Percentiles rank a stretch among this genome's conserved stretches.
Conservation (phyloP, 92 coral and sea anemone genomes). For the Parazoanthus swiftii region DNA sequence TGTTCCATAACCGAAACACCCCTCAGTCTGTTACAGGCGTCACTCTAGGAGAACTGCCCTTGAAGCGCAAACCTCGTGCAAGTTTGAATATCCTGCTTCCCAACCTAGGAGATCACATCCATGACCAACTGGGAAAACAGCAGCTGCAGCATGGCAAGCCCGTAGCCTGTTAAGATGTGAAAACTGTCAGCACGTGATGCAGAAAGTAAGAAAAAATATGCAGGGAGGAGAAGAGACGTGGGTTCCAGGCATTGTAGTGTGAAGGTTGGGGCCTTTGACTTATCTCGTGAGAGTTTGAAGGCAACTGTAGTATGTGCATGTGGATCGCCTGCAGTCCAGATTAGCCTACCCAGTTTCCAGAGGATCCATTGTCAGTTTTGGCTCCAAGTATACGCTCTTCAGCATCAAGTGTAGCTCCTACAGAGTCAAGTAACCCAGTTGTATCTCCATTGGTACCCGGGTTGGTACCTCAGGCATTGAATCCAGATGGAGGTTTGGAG, state of each 20-base stretch:
- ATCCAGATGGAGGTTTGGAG: slow-evolving; percentile 9
- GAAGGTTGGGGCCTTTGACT: slow-evolving; percentile 50
- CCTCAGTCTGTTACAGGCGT: slow-evolving; percentile 53
- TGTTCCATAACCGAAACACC: slow-evolving; percentile 23
- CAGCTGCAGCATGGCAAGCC: slow-evolving; percentile 44
- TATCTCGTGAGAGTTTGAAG: slow-evolving; percentile 45
- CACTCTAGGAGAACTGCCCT: slow-evolving; percentile 46
- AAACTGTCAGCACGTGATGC: slow-evolving; percentile 46
- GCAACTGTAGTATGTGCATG: slow-evolving; percentile 57
- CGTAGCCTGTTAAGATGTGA: slow-evolving; percentile 34
- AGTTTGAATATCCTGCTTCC: slow-evolving; percentile 42
- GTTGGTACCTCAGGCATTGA: background rate
- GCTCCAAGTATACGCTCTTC: background rate
- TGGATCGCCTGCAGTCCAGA: slow-evolving; percentile 48
- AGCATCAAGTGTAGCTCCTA: background rate
- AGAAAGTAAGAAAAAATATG: slow-evolving; percentile 48
- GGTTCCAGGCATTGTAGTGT: slow-evolving; percentile 40
- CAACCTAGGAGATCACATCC: slow-evolving; percentile 44
- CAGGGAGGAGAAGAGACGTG: slow-evolving; percentile 56
- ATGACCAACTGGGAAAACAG: slow-evolving; percentile 39
- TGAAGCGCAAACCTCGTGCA: slow-evolving; percentile 54
- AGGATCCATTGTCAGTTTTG: background rate
- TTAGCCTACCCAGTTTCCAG: background rate
- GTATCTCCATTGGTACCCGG: background rate
- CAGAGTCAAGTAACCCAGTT: background rate